Evolutionary conservation across 2,888 invertebrate genomes (phyloP), one percentile per base, ranked within the genome.

Genomic region (Melieria omissa): DNA sequence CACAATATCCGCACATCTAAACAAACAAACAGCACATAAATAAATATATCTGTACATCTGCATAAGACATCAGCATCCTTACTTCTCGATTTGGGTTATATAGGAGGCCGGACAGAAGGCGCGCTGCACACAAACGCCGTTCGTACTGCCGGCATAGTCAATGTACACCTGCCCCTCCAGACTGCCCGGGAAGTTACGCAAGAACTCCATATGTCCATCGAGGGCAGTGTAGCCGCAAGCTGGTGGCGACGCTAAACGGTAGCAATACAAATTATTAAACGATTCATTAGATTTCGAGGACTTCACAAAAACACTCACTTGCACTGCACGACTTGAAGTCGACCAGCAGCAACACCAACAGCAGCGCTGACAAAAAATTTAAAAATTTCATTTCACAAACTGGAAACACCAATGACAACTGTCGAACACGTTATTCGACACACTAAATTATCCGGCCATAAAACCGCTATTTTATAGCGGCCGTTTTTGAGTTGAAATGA

Each of bases 221-320:
- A 70, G 49, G 16, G 70, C 57, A 10, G 46, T 65, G 14, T 70
- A 70, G 29, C 64, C 64, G 49, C 70, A 70, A n/a, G 12, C 70
- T 42, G 16, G 57, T n/a, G 58, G 64, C 42, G 70, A 58, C 7
- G 41, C 70, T 70, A 49, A 5, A 41, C 5, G 29, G 3, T 0
- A 29, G 29, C 29, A 29, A 29, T 3, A 29, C 29, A 29, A 29
- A 29, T 29, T 29, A 29, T 29, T 29, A 29, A 29, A 29, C 29
- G 29, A 29, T 29, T 29, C 2, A 3, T 29, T 29, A 29, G 29
- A 29, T 29, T 29, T 29, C 29, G 29, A 29, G 29, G 29, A 29
- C 29, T 29, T 3, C 29, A 29, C 29, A 29, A 29, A 29, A 29
- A 29, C 60, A 67, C 60, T 67, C 16, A 67, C 67, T 67, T 42